Conservation (phyloP, 2,113 vertebrate species). For the Cairina moschata region DNA sequence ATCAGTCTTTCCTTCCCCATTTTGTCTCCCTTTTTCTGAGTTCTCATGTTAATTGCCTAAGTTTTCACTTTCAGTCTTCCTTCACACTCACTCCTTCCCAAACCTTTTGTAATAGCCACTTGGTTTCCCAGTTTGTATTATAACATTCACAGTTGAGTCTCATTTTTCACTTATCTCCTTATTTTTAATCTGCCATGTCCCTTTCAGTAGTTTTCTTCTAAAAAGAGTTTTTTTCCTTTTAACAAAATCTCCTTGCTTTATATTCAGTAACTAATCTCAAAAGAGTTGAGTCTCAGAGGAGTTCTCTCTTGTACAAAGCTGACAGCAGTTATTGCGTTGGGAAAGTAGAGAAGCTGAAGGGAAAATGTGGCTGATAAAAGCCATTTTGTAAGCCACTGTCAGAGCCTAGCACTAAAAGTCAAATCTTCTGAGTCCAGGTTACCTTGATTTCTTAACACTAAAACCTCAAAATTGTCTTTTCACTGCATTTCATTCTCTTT, state of each 20-base stretch:
- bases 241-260: background rate
- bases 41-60: background rate
- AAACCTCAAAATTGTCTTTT: background rate
- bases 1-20: background rate
- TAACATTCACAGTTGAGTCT: background rate
- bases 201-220: background rate
- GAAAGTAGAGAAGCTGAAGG: background rate
- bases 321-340: background rate
- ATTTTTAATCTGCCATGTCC: background rate
- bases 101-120: background rate
- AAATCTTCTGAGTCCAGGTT: background rate
- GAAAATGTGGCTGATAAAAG: background rate
- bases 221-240: background rate
- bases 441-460: background rate
- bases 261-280: background rate
- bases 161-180: background rate
- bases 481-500: background rate
- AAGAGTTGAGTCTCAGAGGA: background rate
- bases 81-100: background rate
- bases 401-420: background rate
- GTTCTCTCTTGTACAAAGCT: background rate
- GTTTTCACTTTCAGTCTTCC: background rate
- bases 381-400: background rate
- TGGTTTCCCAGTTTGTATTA: background rate
- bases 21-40: background rate